Conservation (phyloP, 2,888 invertebrate species). For the Leuctra nigra region DNA sequence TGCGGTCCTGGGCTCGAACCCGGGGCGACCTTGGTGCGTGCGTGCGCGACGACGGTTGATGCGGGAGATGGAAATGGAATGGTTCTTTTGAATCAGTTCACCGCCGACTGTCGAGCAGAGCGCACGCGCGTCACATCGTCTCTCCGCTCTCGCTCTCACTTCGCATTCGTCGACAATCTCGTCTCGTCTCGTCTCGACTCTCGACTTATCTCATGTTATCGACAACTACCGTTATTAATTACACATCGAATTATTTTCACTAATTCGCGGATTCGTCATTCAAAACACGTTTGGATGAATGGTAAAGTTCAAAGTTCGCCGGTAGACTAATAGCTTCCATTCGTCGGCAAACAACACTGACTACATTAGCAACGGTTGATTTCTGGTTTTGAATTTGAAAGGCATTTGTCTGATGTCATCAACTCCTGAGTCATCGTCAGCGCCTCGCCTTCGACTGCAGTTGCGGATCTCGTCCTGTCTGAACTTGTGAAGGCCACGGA, state of each 20-base stretch:
- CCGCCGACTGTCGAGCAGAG: neutral
- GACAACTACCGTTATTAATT: neutral
- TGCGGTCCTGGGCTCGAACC: neutral
- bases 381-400: constrained; percentile 8
- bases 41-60: neutral
- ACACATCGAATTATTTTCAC: neutral
- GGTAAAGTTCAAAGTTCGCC: neutral
- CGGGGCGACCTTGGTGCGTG: constrained; percentile 9
- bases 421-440: constrained; percentile 12
- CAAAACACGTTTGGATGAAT: neutral
- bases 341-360: neutral
- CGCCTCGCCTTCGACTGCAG: constrained; percentile 14
- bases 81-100: neutral
- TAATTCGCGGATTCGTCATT: neutral
- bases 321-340: neutral
- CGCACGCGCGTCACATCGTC: neutral
- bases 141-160: neutral
- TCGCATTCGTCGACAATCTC: constrained; percentile 5
- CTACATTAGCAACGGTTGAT: neutral
- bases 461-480: constrained; percentile 8
- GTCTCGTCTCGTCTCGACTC: no score
- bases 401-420: constrained; percentile 16
- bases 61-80: neutral
- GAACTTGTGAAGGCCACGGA: constrained; percentile 2
- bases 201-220: no score